These are phyloP conservation scores for Schizotus pectinicornis DNA, from an alignment of 2,888 invertebrate genomes.

Conservation along the genomic window DNA sequence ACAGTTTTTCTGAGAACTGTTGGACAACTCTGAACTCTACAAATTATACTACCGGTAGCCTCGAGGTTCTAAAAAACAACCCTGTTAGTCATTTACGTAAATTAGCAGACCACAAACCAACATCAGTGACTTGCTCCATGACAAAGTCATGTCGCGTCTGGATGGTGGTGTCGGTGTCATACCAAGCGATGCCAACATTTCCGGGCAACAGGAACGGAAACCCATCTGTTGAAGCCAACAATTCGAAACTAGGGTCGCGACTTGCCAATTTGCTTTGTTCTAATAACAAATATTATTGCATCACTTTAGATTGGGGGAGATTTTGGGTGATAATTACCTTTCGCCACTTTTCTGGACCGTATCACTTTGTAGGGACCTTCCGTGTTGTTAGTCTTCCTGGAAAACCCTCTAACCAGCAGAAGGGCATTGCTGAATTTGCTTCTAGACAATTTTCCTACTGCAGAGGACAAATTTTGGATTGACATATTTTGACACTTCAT, in stretches of 20 bases:
- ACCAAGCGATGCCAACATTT: slow-evolving; percentile 73
- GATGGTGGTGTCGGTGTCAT: slow-evolving; percentile 65
- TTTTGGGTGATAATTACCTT: slow-evolving; percentile 40
- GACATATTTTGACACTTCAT: slow-evolving; percentile 15
- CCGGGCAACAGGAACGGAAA: slow-evolving; percentile 75
- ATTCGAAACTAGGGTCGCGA: slow-evolving; percentile 68
- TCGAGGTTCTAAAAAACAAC: slow-evolving; percentile 29
- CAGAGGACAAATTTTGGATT: slow-evolving; percentile 30
- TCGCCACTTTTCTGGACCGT: slow-evolving; percentile 44
- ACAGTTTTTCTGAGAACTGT: slow-evolving; percentile 70
- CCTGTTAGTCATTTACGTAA: background rate
- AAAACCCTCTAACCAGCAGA: slow-evolving; percentile 45
- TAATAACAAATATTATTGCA: slow-evolving; percentile 28
- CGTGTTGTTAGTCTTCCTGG: slow-evolving; percentile 48
- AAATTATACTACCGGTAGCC: slow-evolving; percentile 45
- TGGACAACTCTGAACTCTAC: slow-evolving; percentile 68
- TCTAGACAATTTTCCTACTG: slow-evolving; percentile 35
- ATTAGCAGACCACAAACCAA: slow-evolving; percentile 15
- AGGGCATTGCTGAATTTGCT: slow-evolving; percentile 24
- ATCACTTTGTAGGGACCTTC: slow-evolving; percentile 52
- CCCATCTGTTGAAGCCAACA: slow-evolving; percentile 66
- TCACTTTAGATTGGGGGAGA: slow-evolving; percentile 15
- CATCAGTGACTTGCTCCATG: slow-evolving; percentile 54
- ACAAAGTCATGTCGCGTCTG: slow-evolving; percentile 52
- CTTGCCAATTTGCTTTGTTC: slow-evolving; percentile 52